phyloP scores from a whole-genome alignment of 2,888 invertebrate genomes.

The Pterostichus niger region DNA sequence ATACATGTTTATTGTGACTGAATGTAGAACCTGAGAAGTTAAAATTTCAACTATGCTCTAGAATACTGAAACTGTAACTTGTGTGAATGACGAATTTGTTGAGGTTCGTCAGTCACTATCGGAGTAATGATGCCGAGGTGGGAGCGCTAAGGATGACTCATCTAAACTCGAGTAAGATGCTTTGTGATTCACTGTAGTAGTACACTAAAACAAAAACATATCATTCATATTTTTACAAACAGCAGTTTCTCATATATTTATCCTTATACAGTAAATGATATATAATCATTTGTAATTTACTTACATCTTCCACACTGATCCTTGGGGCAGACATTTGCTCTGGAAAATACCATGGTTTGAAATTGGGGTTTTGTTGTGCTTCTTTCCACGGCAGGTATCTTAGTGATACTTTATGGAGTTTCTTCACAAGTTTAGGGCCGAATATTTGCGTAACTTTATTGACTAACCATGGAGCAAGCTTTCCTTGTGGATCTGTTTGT shows the following conservation, averaged over 20 bases:
- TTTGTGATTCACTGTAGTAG: slow-evolving; percentile 51
- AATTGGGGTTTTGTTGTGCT: slow-evolving; percentile 84
- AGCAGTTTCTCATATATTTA: too few relatives aligned
- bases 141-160: slow-evolving; percentile 48
- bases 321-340: slow-evolving; percentile 89
- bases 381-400: slow-evolving; percentile 91
- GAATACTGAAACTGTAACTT: slow-evolving; percentile 57
- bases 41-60: slow-evolving; percentile 53
- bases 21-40: slow-evolving; percentile 64
- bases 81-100: slow-evolving; percentile 1
- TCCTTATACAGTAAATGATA: too few relatives aligned
- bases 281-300: slow-evolving; percentile 71
- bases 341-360: slow-evolving; percentile 93
- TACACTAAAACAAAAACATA: slow-evolving; percentile 55
- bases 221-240: too few relatives aligned
- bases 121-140: slow-evolving; percentile 53
- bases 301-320: slow-evolving; percentile 85
- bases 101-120: slow-evolving; percentile 61
- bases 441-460: slow-evolving; percentile 92
- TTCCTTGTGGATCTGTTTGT: slow-evolving; percentile 93
- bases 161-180: slow-evolving; percentile 59
- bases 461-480: slow-evolving; percentile 92
- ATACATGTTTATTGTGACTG: slow-evolving; percentile 58
- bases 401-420: slow-evolving; percentile 89
- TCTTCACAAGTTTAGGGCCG: slow-evolving; percentile 91